Base-by-base conservation (phyloP, 2,888 invertebrate genomes). In the Macrophya annulata region DNA sequence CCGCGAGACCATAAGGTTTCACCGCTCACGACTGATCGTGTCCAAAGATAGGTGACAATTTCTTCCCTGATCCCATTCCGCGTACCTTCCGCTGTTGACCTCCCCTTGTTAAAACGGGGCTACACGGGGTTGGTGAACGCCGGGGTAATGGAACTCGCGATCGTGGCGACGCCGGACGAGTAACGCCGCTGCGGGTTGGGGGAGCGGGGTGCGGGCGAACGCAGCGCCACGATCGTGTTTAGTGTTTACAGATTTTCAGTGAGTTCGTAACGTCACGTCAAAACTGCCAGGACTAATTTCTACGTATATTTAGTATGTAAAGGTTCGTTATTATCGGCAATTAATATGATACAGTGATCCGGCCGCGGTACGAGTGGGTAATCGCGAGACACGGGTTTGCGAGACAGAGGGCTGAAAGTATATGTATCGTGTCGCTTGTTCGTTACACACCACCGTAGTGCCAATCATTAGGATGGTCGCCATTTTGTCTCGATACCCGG, bases 401-500 rank as follows among this genome's bases (percentile, higher is more conserved):
- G 37, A 37, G 21, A 21, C 17, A 17, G 45, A 31, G 40, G n/a
- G 48, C 6, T 31, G 48, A 71, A 83, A 83, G 15, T 25, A 31
- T 8, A 68, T 37, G 6, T 15, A 37, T 62, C 10, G 10, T 62
- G 31, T 31, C n/a, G 43, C 62, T 43, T 62, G 81, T 81, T 62
- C 40, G 62, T n/a, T 43, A 62, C 21, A 51, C 81, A 81, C 40
- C 81, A 81, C 81, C 89, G 91, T 89, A 90, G 92, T 92, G 90
- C 90, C 89, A 92, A 92, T 92, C 91, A 91, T 92, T 92, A 92
- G 89, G 89, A 90, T 84, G 89, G 92, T 93, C 93, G 93, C 93
- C 93, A 93, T 93, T 93, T 93, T 93, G 93, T 93, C 92, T 91
- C 91, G 89, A 89, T 89, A 90, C 91, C 92, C 92, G 92, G 92